These are phyloP conservation scores for Mantis religiosa DNA, from an alignment of 2,888 invertebrate species.

Conservation along the genomic window DNA sequence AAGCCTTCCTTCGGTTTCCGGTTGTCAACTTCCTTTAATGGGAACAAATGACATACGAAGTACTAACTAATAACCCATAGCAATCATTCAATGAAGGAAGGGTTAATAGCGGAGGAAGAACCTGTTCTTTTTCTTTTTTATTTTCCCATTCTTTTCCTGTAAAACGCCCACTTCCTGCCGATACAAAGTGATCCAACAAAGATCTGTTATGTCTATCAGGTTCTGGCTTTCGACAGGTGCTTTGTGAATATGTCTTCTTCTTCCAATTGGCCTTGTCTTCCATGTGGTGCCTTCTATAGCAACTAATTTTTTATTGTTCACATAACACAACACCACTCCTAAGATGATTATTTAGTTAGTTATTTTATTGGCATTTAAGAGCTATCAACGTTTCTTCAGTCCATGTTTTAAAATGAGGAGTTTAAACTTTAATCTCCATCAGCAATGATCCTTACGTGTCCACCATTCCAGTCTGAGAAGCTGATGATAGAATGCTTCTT, in stretches of 20 bases:
- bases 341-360: neutral
- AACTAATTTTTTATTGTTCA: neutral
- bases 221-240: neutral
- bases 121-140: neutral
- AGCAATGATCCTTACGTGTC: too few species aligned
- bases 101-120: neutral
- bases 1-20: slow-evolving; percentile 16
- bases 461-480: too few species aligned
- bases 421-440: too few species aligned
- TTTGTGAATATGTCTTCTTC: neutral
- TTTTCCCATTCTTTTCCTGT: neutral
- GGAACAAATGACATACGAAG: slow-evolving; percentile 28
- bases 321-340: neutral
- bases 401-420: too few species aligned
- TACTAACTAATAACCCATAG: slow-evolving; percentile 28
- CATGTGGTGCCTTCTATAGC: neutral
- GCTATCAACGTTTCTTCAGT: too few species aligned
- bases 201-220: slow-evolving; percentile 18
- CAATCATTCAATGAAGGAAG: slow-evolving; percentile 22
- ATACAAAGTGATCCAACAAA: slow-evolving; percentile 17
- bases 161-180: slow-evolving; percentile 24
- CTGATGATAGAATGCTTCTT: too few species aligned
- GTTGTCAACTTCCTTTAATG: slow-evolving; percentile 27
- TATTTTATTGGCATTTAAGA: too few species aligned
- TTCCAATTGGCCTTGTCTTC: too few species aligned